A percentile compares a stretch with the other conserved stretches of the same genome.
Conservation (phyloP, 2,888 invertebrate species). For the Lepeophtheirus nordmannii region DNA sequence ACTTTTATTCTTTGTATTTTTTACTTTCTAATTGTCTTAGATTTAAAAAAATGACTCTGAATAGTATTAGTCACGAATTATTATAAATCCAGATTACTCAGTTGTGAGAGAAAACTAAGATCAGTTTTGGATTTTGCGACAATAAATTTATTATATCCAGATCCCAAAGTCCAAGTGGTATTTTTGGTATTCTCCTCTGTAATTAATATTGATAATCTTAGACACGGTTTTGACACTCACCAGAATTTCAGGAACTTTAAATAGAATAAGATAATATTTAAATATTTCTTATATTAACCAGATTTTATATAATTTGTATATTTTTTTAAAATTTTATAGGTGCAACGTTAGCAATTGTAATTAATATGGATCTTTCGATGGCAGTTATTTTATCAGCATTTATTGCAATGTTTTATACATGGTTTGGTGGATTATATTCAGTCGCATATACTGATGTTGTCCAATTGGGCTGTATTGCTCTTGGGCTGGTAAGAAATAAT, state of each 20-base stretch:
- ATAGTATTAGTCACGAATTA: no score
- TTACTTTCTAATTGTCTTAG: no score
- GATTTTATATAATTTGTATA: not conserved
- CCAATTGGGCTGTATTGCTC: constrained; percentile 48
- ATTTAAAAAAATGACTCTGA: no score
- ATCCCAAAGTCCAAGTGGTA: no score
- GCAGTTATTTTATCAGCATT: constrained; percentile 44
- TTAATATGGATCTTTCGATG: constrained; percentile 35
- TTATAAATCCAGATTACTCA: no score
- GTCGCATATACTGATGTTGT: constrained; percentile 56
- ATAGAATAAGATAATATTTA: not conserved
- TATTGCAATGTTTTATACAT: constrained; percentile 49
- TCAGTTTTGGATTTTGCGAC: no score
- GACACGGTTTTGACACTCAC: no score
- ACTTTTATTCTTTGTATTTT: no score
- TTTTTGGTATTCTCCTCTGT: no score
- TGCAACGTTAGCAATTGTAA: constrained; percentile 46
- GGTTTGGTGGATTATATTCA: constrained; percentile 52
- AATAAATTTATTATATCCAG: no score
- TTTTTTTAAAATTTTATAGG: constrained; percentile 33
- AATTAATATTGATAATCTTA: no score
- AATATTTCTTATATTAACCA: not conserved
- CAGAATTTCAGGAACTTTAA: not conserved
- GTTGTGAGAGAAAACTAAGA: no score
- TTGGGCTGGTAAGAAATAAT: constrained; percentile 43